Evolutionary conservation across 1,140 invertebrate genomes (phyloP).

Genomic region (Asbolus verrucosus): DNA sequence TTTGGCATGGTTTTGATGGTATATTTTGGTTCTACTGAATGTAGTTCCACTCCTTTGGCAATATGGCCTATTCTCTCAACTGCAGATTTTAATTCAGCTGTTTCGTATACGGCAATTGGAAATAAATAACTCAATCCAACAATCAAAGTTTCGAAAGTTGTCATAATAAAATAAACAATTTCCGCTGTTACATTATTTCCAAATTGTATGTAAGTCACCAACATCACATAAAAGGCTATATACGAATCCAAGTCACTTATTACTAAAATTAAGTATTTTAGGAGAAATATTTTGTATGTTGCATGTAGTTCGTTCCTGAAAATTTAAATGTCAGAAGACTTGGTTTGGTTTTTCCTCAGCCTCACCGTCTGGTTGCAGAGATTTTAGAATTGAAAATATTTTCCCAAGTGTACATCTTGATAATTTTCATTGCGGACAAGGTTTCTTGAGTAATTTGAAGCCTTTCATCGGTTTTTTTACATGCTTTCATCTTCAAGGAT

Average conservation of each 20-base stretch:
- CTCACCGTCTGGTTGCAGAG: constrained; percentile 50
- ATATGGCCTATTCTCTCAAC: constrained; percentile 48
- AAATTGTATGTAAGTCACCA: constrained; percentile 80
- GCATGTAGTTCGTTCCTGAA: constrained; percentile 55
- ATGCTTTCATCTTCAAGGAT: constrained; percentile 48
- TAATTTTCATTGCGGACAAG: constrained; percentile 57
- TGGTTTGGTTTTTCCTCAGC: not conserved
- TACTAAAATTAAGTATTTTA: constrained; percentile 50
- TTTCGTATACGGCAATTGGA: constrained; percentile 73
- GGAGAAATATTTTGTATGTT: constrained; percentile 53
- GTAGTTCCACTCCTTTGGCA: constrained; percentile 43
- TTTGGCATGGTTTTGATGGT: constrained; percentile 48
- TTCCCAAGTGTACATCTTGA: constrained; percentile 61
- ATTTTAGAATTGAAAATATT: constrained; percentile 53
- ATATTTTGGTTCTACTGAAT: constrained; percentile 11
- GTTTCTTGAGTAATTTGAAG: constrained; percentile 57
- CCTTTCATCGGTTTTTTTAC: constrained; percentile 57
- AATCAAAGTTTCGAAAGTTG: constrained; percentile 79
- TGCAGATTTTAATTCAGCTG: constrained; percentile 65
- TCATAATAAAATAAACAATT: constrained; percentile 81
- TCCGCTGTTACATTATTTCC: constrained; percentile 78
- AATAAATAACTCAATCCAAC: constrained; percentile 81
- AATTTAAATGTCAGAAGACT: constrained; percentile 17
- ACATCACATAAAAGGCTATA: constrained; percentile 64
- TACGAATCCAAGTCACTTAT: constrained; percentile 76